Evolutionary conservation across 2,888 invertebrate genomes (phyloP).

Genomic region (Scaptomyza cyrtandrae): DNA sequence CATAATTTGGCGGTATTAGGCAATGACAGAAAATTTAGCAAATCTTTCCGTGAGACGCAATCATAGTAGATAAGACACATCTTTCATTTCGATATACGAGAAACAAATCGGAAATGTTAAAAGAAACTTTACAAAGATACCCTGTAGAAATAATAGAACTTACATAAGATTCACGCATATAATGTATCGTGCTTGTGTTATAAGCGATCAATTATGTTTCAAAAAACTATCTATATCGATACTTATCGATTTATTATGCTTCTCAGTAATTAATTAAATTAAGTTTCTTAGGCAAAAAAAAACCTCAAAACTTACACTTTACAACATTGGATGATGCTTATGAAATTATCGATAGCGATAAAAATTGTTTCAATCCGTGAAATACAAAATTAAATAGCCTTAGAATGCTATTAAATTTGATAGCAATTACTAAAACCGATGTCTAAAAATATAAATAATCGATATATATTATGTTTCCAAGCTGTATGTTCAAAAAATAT

Average conservation of each 20-base stretch:
- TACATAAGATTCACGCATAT: neutral
- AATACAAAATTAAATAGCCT: neutral
- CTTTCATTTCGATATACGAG: slow-evolving; percentile 13
- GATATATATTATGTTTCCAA: too few species aligned
- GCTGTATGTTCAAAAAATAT: too few species aligned
- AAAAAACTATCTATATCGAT: too few species aligned
- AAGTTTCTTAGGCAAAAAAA: too few species aligned
- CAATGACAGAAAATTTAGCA: slow-evolving; percentile 61
- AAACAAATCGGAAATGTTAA: neutral
- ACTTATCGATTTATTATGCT: too few species aligned
- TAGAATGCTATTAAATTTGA: neutral
- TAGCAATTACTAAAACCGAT: neutral
- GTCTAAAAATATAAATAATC: neutral
- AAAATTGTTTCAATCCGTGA: too few species aligned
- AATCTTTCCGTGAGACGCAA: slow-evolving; percentile 52
- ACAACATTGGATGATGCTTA: too few species aligned
- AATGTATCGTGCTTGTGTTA: too few species aligned
- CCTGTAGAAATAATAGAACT: neutral
- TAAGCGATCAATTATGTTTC: too few species aligned
- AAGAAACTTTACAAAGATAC: neutral
- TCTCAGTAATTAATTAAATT: too few species aligned
- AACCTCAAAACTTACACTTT: too few species aligned
- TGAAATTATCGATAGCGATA: neutral
- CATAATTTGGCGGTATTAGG: slow-evolving; percentile 28
- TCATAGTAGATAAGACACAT: slow-evolving; percentile 19